Base-by-base conservation (phyloP, 1,140 invertebrate species). In the Euschistus heros region DNA sequence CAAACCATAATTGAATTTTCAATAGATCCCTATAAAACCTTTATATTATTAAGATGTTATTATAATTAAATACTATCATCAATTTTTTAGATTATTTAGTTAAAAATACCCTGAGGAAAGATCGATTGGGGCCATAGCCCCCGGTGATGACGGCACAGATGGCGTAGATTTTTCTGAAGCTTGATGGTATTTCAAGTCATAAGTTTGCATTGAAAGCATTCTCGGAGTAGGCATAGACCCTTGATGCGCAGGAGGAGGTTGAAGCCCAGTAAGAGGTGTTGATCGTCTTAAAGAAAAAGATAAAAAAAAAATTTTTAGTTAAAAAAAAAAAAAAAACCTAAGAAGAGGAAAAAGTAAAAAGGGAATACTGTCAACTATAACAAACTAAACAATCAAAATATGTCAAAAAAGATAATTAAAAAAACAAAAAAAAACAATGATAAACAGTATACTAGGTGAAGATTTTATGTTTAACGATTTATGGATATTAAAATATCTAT, bases 241-340 rank as follows among this genome's bases (percentile, higher is more conserved):
- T 64, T 88, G 86, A 76, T 87, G 86, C 10, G 86, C 86, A 8
- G 86, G 86, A 20, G 86, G 86, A 44, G 86, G 86, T 73, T 86
- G 85, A 64, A 84, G 75, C 8, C 75, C 63, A 24, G 54, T 57
- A 24, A 57, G 54, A 27, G 75, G 73, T 5, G 71, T 65, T 37
- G 65, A 66, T 37, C 65, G 24, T 27, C 66, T 63, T 37, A 14
- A n/a, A 73, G 70, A 13, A 72, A 64, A 24, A 69, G 77, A 26
- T 73, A 75, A 62, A 44, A 50, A 27, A 15, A 20, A 59, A 24
- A 66, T 33, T 62, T 33, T 52, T 14, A 14, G 20, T 46, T 7
- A 8, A 42, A 4, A 24, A 17, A 10, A 44, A 44, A 44, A 44
- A 44, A 10, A n/a, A n/a, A n/a, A n/a, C n/a, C n/a, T n/a, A n/a